Percentiles rank a stretch among this genome's conserved stretches.
Evolutionary conservation across 2,797 vertebrate genomes (phyloP).

Genomic region (Mustela erminea): DNA sequence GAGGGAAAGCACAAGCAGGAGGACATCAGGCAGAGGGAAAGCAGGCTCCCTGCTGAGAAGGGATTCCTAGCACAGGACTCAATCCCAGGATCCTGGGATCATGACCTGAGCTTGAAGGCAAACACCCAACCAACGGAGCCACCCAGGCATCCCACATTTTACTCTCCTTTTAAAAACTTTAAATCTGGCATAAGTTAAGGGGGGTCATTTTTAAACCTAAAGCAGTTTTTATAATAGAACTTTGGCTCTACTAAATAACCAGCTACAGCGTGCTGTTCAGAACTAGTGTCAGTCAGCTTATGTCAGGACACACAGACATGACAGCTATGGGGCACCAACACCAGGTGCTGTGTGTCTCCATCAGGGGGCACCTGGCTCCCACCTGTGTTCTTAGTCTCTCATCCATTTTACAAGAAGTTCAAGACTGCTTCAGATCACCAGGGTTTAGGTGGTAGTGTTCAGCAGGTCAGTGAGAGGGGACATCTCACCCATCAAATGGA

Average conservation of each 20-base stretch:
- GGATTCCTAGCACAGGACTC: no score
- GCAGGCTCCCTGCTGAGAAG: no score
- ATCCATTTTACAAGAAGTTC: neutral
- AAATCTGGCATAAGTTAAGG: neutral
- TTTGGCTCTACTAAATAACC: neutral
- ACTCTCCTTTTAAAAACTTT: neutral
- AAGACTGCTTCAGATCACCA: neutral
- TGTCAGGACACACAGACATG: neutral
- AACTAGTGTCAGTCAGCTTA: neutral
- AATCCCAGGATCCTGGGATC: no score
- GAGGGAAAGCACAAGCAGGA: no score
- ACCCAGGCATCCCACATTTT: no score
- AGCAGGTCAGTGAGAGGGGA: neutral
- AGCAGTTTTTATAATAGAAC: no score
- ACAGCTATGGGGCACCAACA: neutral
- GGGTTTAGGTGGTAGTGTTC: neutral
- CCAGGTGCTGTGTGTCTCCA: neutral
- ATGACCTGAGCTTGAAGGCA: no score
- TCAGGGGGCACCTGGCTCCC: neutral
- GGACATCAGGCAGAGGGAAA: no score
- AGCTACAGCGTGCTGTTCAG: neutral
- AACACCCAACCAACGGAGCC: no score
- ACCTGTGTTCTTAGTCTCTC: neutral
- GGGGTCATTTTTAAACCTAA: neutral
- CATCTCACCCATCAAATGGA: neutral